Conservation (phyloP, 64 coral and sea anemone genomes). For the Hydrozoanthus tunicans region DNA sequence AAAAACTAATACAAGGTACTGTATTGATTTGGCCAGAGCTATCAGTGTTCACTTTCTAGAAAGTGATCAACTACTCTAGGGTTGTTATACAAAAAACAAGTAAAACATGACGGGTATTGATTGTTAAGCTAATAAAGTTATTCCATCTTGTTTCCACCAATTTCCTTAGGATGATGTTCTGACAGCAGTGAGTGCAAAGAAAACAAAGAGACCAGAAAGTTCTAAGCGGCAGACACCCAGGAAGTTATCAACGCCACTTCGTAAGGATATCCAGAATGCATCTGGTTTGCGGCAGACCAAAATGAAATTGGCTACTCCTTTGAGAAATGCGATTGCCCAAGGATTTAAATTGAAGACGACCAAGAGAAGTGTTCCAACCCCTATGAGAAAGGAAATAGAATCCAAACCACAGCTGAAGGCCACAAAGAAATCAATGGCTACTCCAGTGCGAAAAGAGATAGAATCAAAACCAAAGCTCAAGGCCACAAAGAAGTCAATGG, state of each 20-base stretch:
- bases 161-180: conserved; percentile 8
- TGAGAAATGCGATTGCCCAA: conserved; percentile 54
- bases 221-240: conserved; percentile 41
- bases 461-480: conserved; percentile 4
- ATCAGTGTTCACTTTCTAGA: no score
- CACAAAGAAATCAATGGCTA: conserved; percentile 26
- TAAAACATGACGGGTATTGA: no score
- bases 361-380: conserved; percentile 45
- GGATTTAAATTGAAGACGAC: conserved; percentile 32
- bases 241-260: conserved; percentile 47
- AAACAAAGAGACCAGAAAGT: conserved; percentile 23
- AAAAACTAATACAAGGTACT: no score
- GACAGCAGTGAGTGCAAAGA: conserved; percentile 6
- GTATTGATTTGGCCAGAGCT: no score
- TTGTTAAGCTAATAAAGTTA: no score
- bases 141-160: no score
- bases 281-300: conserved; percentile 41
- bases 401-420: neutral
- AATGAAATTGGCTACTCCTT: conserved; percentile 58
- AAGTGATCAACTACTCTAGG: no score
- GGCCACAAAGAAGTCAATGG: conserved; percentile 48
- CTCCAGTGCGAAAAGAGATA: conserved; percentile 40
- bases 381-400: conserved; percentile 23
- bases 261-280: conserved; percentile 28
- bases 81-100: no score